Evolutionary conservation across 2,888 invertebrate species (phyloP).

Genomic region (Homarus gammarus): DNA sequence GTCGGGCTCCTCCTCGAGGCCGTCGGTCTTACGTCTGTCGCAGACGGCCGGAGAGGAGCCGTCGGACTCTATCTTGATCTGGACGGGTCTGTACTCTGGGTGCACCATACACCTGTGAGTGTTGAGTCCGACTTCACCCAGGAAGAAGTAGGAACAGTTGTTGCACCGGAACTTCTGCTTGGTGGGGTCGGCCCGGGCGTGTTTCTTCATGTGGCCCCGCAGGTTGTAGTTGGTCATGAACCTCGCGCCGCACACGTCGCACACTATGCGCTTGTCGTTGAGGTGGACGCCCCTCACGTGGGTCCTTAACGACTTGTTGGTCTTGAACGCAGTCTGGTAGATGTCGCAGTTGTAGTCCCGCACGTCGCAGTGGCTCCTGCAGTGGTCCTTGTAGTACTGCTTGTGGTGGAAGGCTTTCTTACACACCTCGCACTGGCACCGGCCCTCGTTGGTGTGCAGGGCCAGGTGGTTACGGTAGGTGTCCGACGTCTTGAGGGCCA

Average conservation of each 20-base stretch:
- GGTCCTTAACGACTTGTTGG: slow-evolving; percentile 30
- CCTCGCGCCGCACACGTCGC: slow-evolving; percentile 78
- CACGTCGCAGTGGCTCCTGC: slow-evolving; percentile 78
- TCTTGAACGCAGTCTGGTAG: slow-evolving; percentile 49
- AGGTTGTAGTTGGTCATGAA: slow-evolving; percentile 61
- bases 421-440: slow-evolving; percentile 79
- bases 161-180: slow-evolving; percentile 12
- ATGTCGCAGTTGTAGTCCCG: slow-evolving; percentile 71
- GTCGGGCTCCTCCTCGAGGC: neutral
- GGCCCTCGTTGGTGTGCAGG: slow-evolving; percentile 79
- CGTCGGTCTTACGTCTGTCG: neutral
- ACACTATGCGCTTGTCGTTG: slow-evolving; percentile 77
- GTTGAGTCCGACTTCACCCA: slow-evolving; percentile 33
- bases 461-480: slow-evolving; percentile 77
- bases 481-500: slow-evolving; percentile 49
- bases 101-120: slow-evolving; percentile 29
- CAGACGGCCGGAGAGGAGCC: neutral
- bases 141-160: slow-evolving; percentile 22
- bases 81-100: slow-evolving; percentile 21
- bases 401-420: slow-evolving; percentile 80
- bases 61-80: slow-evolving; percentile 29
- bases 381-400: slow-evolving; percentile 79
- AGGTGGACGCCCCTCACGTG: slow-evolving; percentile 50
- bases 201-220: slow-evolving; percentile 59
- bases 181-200: slow-evolving; percentile 22